Percentiles rank a stretch among this genome's conserved stretches.
Conservation (phyloP, 2,797 vertebrate genomes). For the Poeciliopsis gracilis region DNA sequence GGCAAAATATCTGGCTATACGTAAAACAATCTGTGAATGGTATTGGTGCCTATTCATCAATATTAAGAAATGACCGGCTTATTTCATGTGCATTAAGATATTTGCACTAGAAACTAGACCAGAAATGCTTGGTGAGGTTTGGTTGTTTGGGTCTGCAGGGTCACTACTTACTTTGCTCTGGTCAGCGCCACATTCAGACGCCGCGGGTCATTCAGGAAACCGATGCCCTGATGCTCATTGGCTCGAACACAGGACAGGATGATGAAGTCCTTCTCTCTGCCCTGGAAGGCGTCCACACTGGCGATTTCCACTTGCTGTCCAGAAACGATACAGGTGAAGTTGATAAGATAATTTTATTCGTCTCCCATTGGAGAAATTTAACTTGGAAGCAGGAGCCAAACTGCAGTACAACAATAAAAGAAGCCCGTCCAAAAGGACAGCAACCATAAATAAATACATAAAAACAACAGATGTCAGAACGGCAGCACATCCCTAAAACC, state of each 20-base stretch:
- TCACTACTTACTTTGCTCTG: slow-evolving; percentile 87
- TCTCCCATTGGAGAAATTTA: too few species aligned
- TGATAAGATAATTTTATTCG: neutral
- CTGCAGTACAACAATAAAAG: too few species aligned
- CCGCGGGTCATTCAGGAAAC: slow-evolving; percentile 96
- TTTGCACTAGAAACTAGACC: neutral
- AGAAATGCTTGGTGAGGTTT: neutral
- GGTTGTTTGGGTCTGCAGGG: neutral
- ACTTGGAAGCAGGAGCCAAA: too few species aligned
- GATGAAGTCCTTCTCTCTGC: slow-evolving; percentile 98
- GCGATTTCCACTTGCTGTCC: slow-evolving; percentile 97
- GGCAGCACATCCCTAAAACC: too few species aligned
- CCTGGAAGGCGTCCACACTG: slow-evolving; percentile 98
- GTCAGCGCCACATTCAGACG: slow-evolving; percentile 97
- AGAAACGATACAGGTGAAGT: neutral
- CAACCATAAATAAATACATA: too few species aligned
- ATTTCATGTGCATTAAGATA: too few species aligned
- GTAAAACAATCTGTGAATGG: too few species aligned
- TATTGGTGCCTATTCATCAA: too few species aligned
- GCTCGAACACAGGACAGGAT: slow-evolving; percentile 97
- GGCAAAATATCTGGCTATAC: too few species aligned
- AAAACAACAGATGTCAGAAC: too few species aligned
- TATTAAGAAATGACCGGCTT: too few species aligned
- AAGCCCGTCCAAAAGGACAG: too few species aligned
- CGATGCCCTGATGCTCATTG: slow-evolving; percentile 98